These are phyloP conservation scores for Agriopis aurantiaria DNA, from an alignment of 2,888 invertebrate species.

Conservation along the genomic window DNA sequence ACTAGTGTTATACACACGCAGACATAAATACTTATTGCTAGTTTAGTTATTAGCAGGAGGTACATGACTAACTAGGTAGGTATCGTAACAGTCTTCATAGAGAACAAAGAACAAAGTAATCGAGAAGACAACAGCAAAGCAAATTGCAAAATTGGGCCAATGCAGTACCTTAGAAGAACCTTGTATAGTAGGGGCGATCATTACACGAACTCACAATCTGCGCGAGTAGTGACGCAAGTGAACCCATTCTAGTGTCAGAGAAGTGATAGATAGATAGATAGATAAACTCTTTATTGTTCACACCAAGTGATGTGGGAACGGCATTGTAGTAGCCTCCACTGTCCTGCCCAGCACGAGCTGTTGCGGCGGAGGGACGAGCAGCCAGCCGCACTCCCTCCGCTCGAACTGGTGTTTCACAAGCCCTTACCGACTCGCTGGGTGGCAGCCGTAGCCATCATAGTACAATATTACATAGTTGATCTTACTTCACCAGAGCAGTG, in stretches of 20 bases:
- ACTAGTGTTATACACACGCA: constrained; percentile 22
- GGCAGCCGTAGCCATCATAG: too few relatives aligned
- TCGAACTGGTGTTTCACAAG: neutral
- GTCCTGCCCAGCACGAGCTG: constrained; percentile 20
- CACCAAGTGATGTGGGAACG: constrained; percentile 25
- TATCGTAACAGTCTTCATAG: neutral
- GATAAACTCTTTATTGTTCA: too few relatives aligned
- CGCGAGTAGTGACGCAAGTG: constrained; percentile 31
- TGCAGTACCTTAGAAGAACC: neutral
- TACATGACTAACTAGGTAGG: constrained; percentile 12
- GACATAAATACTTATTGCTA: neutral
- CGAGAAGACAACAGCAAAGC: constrained; percentile 4
- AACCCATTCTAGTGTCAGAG: constrained; percentile 38
- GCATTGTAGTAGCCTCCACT: constrained; percentile 11
- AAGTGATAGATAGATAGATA: too few relatives aligned
- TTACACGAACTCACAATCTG: neutral
- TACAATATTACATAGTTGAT: too few relatives aligned
- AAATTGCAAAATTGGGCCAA: constrained; percentile 2
- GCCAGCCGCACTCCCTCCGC: constrained; percentile 18
- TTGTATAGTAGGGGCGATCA: neutral
- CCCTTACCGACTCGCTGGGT: too few relatives aligned
- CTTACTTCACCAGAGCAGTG: too few relatives aligned
- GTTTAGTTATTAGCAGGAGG: too few relatives aligned
- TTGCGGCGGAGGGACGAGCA: constrained; percentile 18
- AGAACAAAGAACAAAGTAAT: constrained; percentile 7